Percentiles rank a stretch among this genome's conserved stretches.
phyloP scores from a whole-genome alignment of 2,113 vertebrate species.

The Pseudonaja textilis region DNA sequence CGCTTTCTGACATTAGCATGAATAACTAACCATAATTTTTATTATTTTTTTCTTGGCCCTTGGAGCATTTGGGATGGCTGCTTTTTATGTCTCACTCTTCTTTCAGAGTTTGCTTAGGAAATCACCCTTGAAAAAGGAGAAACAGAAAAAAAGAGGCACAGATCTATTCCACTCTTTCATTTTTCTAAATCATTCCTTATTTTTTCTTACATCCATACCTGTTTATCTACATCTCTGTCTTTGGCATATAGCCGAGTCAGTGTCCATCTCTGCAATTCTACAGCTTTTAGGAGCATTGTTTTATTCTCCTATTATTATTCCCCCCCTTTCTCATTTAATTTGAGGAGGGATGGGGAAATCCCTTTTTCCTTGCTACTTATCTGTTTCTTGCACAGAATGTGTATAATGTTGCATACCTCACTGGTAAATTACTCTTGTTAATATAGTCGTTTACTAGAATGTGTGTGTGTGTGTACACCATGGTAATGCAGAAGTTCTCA shows the following conservation, averaged over 20 bases:
- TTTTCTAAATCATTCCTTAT: not conserved
- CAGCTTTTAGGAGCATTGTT: not conserved
- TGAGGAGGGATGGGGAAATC: not conserved
- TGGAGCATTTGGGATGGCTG: not conserved
- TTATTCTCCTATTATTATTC: not conserved
- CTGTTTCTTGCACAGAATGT: not conserved
- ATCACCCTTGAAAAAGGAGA: not conserved
- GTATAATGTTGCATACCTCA: not conserved
- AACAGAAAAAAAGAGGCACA: not conserved
- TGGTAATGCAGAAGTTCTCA: not conserved
- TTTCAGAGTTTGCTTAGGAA: not conserved
- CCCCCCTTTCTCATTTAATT: not conserved
- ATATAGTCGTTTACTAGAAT: not conserved
- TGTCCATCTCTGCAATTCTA: not conserved
- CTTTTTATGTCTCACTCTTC: not conserved
- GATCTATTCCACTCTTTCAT: not conserved
- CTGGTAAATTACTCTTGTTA: not conserved
- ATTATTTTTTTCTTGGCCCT: not conserved
- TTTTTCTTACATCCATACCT: not conserved
- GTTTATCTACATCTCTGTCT: not conserved
- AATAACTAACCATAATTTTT: not conserved
- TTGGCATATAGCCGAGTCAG: not conserved
- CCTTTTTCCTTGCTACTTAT: not conserved
- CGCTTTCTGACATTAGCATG: not conserved
- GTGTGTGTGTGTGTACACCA: no score